A percentile compares a stretch with the other conserved stretches of the same genome.
These are phyloP conservation scores for Actinia equina DNA, from an alignment of 64 coral and sea anemone genomes.

Conservation along the genomic window DNA sequence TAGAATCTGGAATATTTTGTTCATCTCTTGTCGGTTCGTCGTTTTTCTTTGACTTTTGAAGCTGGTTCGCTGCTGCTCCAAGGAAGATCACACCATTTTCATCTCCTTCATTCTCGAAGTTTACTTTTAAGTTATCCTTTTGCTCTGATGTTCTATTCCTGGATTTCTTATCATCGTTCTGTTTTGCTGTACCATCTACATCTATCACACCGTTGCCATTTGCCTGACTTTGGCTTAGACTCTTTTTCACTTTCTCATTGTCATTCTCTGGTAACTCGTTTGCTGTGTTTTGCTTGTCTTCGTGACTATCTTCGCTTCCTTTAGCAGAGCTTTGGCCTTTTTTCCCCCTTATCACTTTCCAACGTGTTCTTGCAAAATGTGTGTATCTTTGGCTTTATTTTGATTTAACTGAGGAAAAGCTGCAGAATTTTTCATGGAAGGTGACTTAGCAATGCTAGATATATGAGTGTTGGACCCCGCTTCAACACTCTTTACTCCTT, in stretches of 20 bases:
- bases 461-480: no score
- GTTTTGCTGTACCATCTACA: no score
- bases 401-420: neutral
- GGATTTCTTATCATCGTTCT: neutral
- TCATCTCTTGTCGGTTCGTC: neutral
- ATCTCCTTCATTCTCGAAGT: neutral
- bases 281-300: neutral
- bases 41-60: neutral
- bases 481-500: no score
- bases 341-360: no score
- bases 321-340: no score
- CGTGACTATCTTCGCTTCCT: neutral
- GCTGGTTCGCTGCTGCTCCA: neutral
- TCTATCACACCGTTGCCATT: neutral
- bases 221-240: neutral
- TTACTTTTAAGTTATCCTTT: neutral
- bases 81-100: neutral
- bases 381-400: neutral
- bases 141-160: neutral
- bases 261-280: neutral
- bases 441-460: neutral
- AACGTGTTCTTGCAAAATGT: neutral
- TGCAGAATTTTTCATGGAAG: neutral
- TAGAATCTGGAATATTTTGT: neutral
- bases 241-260: neutral